Conservation (phyloP, 1,140 invertebrate genomes). For the Ceratina australensis region DNA sequence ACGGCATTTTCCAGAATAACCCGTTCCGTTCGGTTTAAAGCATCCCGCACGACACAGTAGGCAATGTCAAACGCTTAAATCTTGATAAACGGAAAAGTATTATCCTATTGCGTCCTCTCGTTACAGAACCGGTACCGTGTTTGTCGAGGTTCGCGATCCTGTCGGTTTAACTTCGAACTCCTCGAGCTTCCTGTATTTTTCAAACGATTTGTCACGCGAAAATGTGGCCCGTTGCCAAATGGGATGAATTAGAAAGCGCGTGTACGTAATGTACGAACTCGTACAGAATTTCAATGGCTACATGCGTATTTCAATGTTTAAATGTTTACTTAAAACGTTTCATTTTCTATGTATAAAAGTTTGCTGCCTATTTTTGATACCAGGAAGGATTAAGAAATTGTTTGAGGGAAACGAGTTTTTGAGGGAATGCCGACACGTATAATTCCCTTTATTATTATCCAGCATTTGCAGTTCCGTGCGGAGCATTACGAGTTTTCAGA, state of each 20-base stretch:
- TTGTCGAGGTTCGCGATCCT: background rate
- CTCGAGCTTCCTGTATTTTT: too few species aligned
- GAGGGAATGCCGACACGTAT: background rate
- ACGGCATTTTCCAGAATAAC: conserved; percentile 37
- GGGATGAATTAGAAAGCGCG: too few species aligned
- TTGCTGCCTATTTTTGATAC: too few species aligned
- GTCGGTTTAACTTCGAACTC: background rate
- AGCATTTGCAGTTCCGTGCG: conserved; percentile 24
- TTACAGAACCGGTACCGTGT: conserved; percentile 32
- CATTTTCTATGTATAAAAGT: too few species aligned
- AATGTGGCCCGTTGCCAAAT: too few species aligned
- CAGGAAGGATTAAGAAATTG: too few species aligned
- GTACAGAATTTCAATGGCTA: too few species aligned
- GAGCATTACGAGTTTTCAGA: conserved; percentile 28
- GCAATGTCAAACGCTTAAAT: conserved; percentile 12
- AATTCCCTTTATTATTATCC: background rate
- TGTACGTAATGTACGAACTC: too few species aligned
- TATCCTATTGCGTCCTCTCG: conserved; percentile 16
- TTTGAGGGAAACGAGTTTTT: too few species aligned
- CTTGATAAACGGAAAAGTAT: conserved; percentile 35
- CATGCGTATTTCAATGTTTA: too few species aligned
- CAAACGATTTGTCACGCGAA: too few species aligned
- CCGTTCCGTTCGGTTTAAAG: conserved; percentile 12
- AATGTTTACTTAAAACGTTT: too few species aligned
- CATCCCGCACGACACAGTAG: background rate